These are phyloP conservation scores for Zosterops japonicus DNA, from an alignment of 2,113 vertebrate genomes.

Conservation along the genomic window DNA sequence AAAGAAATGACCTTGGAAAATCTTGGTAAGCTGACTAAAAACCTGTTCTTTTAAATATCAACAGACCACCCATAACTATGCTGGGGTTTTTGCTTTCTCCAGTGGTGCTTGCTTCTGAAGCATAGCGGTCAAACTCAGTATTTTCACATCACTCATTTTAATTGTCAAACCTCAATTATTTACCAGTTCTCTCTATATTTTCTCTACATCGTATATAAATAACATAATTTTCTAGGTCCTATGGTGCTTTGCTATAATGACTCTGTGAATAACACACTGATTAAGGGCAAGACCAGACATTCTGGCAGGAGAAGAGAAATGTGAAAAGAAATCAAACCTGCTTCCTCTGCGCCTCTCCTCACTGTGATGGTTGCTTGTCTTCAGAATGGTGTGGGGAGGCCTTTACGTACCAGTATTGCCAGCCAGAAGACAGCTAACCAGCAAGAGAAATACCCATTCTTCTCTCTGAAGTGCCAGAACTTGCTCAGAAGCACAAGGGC, in stretches of 20 bases:
- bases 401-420: background rate
- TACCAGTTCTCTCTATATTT: background rate
- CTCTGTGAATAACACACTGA: background rate
- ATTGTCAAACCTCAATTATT: background rate
- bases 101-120: background rate
- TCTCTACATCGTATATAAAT: background rate
- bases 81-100: background rate
- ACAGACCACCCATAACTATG: background rate
- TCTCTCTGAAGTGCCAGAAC: background rate
- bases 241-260: background rate
- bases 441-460: background rate
- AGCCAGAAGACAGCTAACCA: background rate
- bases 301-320: background rate
- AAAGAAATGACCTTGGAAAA: background rate
- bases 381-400: background rate
- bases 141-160: background rate
- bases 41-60: background rate
- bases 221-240: background rate
- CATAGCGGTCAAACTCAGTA: background rate
- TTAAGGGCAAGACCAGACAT: background rate
- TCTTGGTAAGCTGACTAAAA: background rate
- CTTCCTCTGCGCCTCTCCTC: background rate
- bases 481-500: background rate
- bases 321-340: background rate
- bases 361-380: background rate